These are phyloP conservation scores for Lampropteryx suffumata DNA, from an alignment of 2,888 invertebrate genomes.

Conservation along the genomic window DNA sequence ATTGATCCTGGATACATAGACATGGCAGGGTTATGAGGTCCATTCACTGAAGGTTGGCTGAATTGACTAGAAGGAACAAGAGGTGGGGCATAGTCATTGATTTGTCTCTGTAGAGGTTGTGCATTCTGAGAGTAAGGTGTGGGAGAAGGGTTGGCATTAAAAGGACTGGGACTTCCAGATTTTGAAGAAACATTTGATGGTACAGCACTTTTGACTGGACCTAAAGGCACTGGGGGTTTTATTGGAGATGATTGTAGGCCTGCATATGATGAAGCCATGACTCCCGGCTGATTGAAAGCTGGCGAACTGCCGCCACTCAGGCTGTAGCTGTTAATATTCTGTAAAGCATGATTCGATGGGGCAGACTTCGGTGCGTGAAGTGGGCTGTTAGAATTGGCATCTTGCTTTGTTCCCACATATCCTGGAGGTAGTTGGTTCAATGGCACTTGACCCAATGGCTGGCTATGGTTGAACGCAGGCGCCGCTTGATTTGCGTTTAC, in stretches of 20 bases:
- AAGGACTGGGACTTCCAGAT: slow-evolving; percentile 49
- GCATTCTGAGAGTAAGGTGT: slow-evolving; percentile 53
- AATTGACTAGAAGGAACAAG: slow-evolving; percentile 73
- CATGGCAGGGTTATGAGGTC: slow-evolving; percentile 55
- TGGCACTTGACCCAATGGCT: slow-evolving; percentile 59
- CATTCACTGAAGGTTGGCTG: slow-evolving; percentile 63
- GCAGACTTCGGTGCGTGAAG: slow-evolving; percentile 42
- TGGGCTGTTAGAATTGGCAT: slow-evolving; percentile 69
- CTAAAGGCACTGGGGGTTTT: slow-evolving; percentile 40
- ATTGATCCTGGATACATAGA: slow-evolving; percentile 23
- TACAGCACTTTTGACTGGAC: slow-evolving; percentile 39
- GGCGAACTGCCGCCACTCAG: slow-evolving; percentile 73
- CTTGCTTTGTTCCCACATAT: slow-evolving; percentile 59
- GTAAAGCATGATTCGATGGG: slow-evolving; percentile 49
- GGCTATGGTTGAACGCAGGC: slow-evolving; percentile 51
- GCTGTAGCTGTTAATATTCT: slow-evolving; percentile 60
- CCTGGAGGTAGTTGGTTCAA: slow-evolving; percentile 60
- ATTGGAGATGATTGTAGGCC: slow-evolving; percentile 60
- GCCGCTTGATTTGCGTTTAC: slow-evolving; percentile 55
- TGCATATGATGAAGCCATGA: slow-evolving; percentile 48
- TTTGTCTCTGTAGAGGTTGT: slow-evolving; percentile 55
- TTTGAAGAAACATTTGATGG: slow-evolving; percentile 48
- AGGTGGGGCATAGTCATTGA: slow-evolving; percentile 75
- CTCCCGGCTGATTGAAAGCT: slow-evolving; percentile 69
- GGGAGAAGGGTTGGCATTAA: slow-evolving; percentile 50